Base-by-base conservation (phyloP, 35 echinoderm and acorn worm species). In the Nesometra sesokonis region DNA sequence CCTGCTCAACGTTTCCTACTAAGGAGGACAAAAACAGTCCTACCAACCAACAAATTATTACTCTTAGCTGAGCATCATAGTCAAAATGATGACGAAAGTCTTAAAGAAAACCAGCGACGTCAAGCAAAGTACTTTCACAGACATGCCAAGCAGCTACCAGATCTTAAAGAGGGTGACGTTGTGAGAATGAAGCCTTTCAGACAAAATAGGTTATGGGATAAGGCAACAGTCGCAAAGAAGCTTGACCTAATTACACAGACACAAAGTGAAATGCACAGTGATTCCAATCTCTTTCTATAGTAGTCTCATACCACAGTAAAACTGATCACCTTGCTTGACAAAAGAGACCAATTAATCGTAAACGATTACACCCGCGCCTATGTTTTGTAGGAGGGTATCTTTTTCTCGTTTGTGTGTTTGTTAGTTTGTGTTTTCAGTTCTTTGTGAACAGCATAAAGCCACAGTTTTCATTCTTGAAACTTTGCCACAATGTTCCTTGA, bases 1-100 rank as follows among this genome's bases (percentile, higher is more conserved):
- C 91, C 91, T 29, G 91, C 80, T 19, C 88, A 93, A 37, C 76
- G 87, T 0, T 88, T 93, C 11, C 82, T 93, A 79, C 86, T 39
- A 32, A 57, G 87, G 17, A 84, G 91, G 33, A 93, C 91, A 35
- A 85, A 80, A 76, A 89, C 91, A 32, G 78, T 89, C 32, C 76
- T 93, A 23, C 84, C 91, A 21, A 82, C 91, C 3, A 86, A 57
- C 32, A 15, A 29, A 27, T 82, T 47, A 40, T 78, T 93, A 8
- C 84, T 93, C 32, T n/a, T 13, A n/a, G 13, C 52, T 13, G n/a
- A n/a, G n/a, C 13, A 13, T 67, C 13, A 13, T 13, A 67, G n/a
- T n/a, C 52, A 13, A 67, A n/a, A 67, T 13, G 52, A 67, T 13
- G n/a, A n/a, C 13, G 52, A n/a, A 67, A 67, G n/a, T 67, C 13